Evolutionary conservation across 2,888 invertebrate genomes (phyloP).

Genomic region (Desoria tigrina): DNA sequence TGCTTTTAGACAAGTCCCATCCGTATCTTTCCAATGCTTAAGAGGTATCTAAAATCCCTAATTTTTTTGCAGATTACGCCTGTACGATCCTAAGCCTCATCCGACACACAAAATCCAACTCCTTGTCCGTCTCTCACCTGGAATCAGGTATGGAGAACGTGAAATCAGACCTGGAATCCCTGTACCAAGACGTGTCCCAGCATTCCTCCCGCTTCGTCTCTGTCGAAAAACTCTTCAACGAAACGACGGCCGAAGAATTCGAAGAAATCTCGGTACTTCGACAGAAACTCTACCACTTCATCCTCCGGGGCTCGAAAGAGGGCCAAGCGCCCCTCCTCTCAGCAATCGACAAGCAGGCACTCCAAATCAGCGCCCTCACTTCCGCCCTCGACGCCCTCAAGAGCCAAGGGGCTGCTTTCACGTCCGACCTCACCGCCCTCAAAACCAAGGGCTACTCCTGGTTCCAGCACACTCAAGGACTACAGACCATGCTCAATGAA

Average conservation of each 20-base stretch:
- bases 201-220: not conserved
- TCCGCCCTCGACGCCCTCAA: not conserved
- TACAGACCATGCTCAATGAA: not conserved
- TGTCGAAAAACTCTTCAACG: not conserved
- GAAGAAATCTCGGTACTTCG: not conserved
- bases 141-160: no score
- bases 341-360: not conserved
- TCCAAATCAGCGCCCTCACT: not conserved
- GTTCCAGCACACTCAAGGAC: not conserved
- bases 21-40: no score
- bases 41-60: no score
- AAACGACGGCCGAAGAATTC: not conserved
- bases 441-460: no score
- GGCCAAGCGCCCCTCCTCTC: not conserved
- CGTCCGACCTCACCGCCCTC: no score
- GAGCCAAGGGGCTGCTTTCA: no score
- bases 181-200: no score
- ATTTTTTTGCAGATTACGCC: conserved; percentile 3
- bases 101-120: not conserved
- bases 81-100: conserved; percentile 1
- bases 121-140: no score
- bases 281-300: conserved; percentile 2
- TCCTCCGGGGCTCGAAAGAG: not conserved
- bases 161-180: no score
- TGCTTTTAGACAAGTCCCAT: no score